A percentile compares a stretch with the other conserved stretches of the same genome.
These are phyloP conservation scores for Chironex yamaguchii DNA, from an alignment of 30 jellyfish, hydroid and myxozoan genomes.

Conservation along the genomic window DNA sequence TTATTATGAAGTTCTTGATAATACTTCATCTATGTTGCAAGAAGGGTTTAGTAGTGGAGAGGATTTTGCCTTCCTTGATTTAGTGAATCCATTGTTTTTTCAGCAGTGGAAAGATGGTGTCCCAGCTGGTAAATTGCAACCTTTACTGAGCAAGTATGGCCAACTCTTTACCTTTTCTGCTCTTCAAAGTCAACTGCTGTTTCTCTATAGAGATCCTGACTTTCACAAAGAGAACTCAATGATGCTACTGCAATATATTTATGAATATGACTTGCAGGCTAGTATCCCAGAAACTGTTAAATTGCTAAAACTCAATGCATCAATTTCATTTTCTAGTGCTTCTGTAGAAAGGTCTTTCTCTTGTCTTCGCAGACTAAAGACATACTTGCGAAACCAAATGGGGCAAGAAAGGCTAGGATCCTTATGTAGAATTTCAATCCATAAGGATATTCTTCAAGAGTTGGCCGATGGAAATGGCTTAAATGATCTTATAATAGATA, in stretches of 20 bases:
- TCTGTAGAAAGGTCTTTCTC: conserved; percentile 66
- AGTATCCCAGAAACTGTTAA: conserved; percentile 27
- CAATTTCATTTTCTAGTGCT: conserved; percentile 28
- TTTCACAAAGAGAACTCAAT: background rate
- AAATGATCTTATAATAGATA: background rate
- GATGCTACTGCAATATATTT: conserved; percentile 6
- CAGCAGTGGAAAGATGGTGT: background rate
- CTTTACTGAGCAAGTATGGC: conserved; percentile 12
- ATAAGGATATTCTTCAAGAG: conserved; percentile 39
- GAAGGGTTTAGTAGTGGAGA: conserved; percentile 27
- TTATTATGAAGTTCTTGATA: conserved; percentile 29
- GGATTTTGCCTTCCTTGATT: conserved; percentile 24
- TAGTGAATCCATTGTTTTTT: conserved; percentile 30
- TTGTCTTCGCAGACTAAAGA: conserved; percentile 30
- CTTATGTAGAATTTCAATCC: conserved; percentile 37
- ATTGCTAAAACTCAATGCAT: conserved; percentile 1
- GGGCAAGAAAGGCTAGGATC: conserved; percentile 61
- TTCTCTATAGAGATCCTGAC: conserved; percentile 20
- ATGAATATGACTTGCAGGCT: background rate
- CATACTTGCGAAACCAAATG: conserved; percentile 53
- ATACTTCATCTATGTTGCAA: background rate
- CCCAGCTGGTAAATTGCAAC: background rate
- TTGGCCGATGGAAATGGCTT: background rate
- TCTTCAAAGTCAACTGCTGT: conserved; percentile 16
- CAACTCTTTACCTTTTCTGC: background rate